These are phyloP conservation scores for Threskiornis aethiopicus DNA, from an alignment of 2,797 vertebrate genomes.

Conservation along the genomic window DNA sequence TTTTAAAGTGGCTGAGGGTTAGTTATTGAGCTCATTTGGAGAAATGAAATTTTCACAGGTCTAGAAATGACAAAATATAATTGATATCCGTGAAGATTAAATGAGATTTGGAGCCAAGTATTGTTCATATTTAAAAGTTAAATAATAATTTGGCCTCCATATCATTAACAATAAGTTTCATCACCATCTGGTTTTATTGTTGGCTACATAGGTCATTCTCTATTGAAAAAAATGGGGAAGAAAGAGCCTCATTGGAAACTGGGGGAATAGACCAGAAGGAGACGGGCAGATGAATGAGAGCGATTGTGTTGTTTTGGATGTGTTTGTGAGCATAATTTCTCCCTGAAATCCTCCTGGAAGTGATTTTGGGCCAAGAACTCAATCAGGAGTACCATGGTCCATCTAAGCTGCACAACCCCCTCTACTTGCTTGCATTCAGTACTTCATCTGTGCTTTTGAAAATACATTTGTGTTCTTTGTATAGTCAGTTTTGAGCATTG, in stretches of 20 bases:
- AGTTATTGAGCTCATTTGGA: constrained; percentile 46
- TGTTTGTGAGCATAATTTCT: not conserved
- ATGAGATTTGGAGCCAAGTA: constrained; percentile 37
- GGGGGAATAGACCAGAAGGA: not conserved
- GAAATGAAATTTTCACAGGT: constrained; percentile 52
- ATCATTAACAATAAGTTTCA: constrained; percentile 38
- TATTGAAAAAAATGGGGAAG: not conserved
- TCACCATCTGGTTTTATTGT: constrained; percentile 27
- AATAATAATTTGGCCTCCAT: constrained; percentile 48
- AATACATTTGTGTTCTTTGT: not conserved
- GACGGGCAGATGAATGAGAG: not conserved
- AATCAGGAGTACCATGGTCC: not conserved
- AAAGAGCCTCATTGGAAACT: not conserved
- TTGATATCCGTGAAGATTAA: constrained; percentile 51
- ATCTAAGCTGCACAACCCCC: not conserved
- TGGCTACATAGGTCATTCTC: constrained; percentile 5
- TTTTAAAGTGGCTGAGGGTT: not conserved
- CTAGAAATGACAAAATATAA: constrained; percentile 50
- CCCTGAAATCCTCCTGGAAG: not conserved
- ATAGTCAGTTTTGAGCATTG: not conserved
- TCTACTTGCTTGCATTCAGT: not conserved
- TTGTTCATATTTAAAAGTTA: constrained; percentile 59
- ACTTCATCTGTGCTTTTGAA: constrained; percentile 4
- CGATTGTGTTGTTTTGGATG: not conserved
- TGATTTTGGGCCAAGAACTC: not conserved